phyloP scores from a whole-genome alignment of 2,888 invertebrate genomes.

The Sphaerophoria rueppellii region DNA sequence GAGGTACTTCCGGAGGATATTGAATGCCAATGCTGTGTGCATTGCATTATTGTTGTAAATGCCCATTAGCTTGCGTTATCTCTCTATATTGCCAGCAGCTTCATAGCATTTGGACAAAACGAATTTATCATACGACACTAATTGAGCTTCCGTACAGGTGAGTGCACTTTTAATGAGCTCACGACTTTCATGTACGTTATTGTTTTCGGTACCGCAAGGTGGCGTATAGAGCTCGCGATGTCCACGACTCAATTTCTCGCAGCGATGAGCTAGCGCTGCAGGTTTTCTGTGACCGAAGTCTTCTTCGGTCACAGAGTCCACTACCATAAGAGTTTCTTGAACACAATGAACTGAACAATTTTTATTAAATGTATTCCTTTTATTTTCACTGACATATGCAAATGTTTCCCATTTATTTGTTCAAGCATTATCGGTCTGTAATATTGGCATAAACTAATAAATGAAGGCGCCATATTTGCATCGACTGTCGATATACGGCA shows the following conservation, averaged over 20 bases:
- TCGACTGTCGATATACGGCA: background rate
- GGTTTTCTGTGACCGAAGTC: constrained; percentile 49
- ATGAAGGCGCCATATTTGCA: constrained; percentile 73
- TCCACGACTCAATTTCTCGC: constrained; percentile 55
- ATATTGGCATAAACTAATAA: constrained; percentile 73
- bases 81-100: constrained; percentile 28
- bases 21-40: constrained; percentile 20
- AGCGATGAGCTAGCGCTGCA: constrained; percentile 32
- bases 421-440: constrained; percentile 67
- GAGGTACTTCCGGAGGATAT: constrained; percentile 26
- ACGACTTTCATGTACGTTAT: constrained; percentile 67
- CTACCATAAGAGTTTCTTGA: background rate
- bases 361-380: constrained; percentile 33
- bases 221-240: constrained; percentile 23
- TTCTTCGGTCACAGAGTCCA: background rate
- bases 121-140: constrained; percentile 73
- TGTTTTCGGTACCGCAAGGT: constrained; percentile 8
- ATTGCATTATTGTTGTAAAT: constrained; percentile 61
- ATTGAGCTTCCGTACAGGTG: constrained; percentile 74
- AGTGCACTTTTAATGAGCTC: constrained; percentile 73
- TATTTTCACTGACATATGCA: constrained; percentile 68
- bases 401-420: constrained; percentile 71
- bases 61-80: constrained; percentile 71
- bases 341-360: constrained; percentile 53
- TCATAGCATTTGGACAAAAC: constrained; percentile 54